Evolutionary conservation across 2,888 invertebrate species (phyloP).

Genomic region (Patella caerulea): DNA sequence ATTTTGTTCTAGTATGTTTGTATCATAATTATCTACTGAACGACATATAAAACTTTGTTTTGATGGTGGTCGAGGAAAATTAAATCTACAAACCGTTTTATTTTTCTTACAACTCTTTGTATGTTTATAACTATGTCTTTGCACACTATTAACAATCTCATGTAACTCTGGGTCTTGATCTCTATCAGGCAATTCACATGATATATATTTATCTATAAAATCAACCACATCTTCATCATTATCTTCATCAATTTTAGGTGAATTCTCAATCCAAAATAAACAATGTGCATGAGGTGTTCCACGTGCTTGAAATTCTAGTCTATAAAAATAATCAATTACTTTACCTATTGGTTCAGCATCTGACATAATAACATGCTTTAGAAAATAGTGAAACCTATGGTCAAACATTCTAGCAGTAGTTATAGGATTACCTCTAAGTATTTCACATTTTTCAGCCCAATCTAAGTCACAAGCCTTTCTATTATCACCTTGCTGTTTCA

Average conservation of each 20-base stretch:
- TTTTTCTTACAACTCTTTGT: constrained; percentile 34
- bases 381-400: constrained; percentile 20
- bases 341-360: constrained; percentile 31
- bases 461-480: constrained; percentile 16
- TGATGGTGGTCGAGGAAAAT: constrained; percentile 36
- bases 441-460: constrained; percentile 25
- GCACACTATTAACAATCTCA: constrained; percentile 34
- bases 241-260: constrained; percentile 27
- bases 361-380: constrained; percentile 21
- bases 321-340: constrained; percentile 40
- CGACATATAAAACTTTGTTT: constrained; percentile 14
- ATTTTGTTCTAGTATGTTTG: background rate
- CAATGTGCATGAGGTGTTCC: constrained; percentile 42
- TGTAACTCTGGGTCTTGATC: constrained; percentile 37
- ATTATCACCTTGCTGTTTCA: constrained; percentile 18
- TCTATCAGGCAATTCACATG: constrained; percentile 30
- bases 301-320: constrained; percentile 42
- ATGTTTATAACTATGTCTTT: constrained; percentile 34
- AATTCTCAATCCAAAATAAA: constrained; percentile 35
- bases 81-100: constrained; percentile 36
- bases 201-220: constrained; percentile 38
- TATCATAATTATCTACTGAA: background rate
- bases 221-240: constrained; percentile 23
- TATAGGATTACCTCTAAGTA: constrained; percentile 26
- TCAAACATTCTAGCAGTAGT: constrained; percentile 27